Evolutionary conservation across 2,113 vertebrate species (phyloP).

Genomic region (Chaenogobius annularis): DNA sequence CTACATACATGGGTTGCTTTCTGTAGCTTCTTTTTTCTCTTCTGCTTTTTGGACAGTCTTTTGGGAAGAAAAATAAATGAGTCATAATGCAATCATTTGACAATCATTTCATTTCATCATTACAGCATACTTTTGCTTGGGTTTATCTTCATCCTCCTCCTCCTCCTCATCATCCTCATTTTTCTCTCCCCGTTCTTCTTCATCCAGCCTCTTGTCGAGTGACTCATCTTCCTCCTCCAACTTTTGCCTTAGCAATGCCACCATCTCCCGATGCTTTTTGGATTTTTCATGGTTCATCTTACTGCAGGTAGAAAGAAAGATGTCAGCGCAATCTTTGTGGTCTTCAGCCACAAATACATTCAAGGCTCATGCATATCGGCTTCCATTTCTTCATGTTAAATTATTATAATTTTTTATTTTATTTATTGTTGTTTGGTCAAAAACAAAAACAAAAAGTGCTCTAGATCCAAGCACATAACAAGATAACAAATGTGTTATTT

Average conservation of each 20-base stretch:
- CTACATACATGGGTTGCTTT: conserved; percentile 68
- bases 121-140: conserved; percentile 82
- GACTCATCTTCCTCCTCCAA: conserved; percentile 85
- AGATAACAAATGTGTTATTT: too few species aligned
- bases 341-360: background rate
- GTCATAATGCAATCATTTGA: background rate
- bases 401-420: too few species aligned
- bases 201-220: conserved; percentile 50
- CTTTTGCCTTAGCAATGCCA: conserved; percentile 87
- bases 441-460: too few species aligned
- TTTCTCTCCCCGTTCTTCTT: conserved; percentile 50
- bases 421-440: too few species aligned
- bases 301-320: conserved; percentile 61
- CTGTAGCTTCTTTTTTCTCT: conserved; percentile 85
- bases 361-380: background rate
- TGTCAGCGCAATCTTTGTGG: background rate
- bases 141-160: conserved; percentile 59
- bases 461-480: too few species aligned
- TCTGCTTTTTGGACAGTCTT: conserved; percentile 93
- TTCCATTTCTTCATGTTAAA: background rate
- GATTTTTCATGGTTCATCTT: conserved; percentile 95
- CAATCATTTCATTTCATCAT: background rate
- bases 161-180: conserved; percentile 65
- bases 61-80: background rate
- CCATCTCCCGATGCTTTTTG: conserved; percentile 94